phyloP scores from a whole-genome alignment of 2,888 invertebrate species.

The Acanthococcus lagerstroemiae region DNA sequence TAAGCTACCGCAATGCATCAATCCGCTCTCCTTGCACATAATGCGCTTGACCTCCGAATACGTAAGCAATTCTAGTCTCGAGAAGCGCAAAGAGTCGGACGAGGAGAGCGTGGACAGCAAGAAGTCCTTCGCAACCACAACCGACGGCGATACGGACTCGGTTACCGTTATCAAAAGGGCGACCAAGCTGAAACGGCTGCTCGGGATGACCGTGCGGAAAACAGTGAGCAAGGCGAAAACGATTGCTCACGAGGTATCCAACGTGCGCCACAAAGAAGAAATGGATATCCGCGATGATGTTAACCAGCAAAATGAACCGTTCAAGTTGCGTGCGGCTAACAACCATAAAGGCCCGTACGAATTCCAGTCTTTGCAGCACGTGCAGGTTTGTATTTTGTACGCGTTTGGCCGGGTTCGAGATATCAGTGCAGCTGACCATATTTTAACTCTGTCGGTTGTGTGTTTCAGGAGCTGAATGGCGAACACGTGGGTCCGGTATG shows the following conservation, averaged over 20 bases:
- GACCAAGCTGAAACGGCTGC: slow-evolving; percentile 57
- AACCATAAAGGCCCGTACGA: slow-evolving; percentile 96
- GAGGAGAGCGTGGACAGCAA: slow-evolving; percentile 63
- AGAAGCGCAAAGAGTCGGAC: slow-evolving; percentile 62
- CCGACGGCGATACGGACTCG: slow-evolving; percentile 44
- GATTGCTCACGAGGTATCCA: slow-evolving; percentile 50
- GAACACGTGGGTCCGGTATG: slow-evolving; percentile 90
- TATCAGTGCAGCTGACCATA: too few species aligned
- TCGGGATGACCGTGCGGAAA: slow-evolving; percentile 81
- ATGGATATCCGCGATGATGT: slow-evolving; percentile 70
- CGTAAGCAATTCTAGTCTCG: slow-evolving; percentile 56
- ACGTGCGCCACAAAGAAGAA: slow-evolving; percentile 77
- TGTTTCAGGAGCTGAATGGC: slow-evolving; percentile 57
- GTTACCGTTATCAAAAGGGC: slow-evolving; percentile 45
- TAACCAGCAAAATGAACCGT: slow-evolving; percentile 33
- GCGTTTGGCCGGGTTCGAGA: background rate
- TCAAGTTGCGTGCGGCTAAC: slow-evolving; percentile 86
- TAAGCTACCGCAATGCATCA: slow-evolving; percentile 80
- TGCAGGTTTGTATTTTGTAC: slow-evolving; percentile 52
- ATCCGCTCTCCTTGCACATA: slow-evolving; percentile 88
- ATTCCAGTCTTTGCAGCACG: slow-evolving; percentile 81
- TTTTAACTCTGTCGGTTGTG: too few species aligned
- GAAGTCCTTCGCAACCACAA: slow-evolving; percentile 43
- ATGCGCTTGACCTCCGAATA: slow-evolving; percentile 88
- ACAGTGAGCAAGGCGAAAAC: slow-evolving; percentile 58